phyloP scores from a whole-genome alignment of 2,888 invertebrate species.

The Globia sparganii region DNA sequence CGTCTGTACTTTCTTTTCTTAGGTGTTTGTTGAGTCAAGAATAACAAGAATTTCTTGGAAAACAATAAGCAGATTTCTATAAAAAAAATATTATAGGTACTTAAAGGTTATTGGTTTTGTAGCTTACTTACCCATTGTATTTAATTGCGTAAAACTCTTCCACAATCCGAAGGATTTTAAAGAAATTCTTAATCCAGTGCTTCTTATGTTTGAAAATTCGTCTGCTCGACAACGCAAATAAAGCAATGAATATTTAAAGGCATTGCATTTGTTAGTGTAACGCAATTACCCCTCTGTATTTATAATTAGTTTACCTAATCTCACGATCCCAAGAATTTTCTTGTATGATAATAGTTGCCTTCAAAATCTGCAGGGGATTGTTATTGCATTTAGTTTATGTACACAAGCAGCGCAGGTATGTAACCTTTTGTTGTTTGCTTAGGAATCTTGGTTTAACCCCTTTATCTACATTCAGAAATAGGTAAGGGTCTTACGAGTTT shows the following conservation, averaged over 20 bases:
- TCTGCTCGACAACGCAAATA: not conserved
- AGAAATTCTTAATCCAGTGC: not conserved
- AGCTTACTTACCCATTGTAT: not conserved
- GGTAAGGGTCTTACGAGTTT: constrained; percentile 19
- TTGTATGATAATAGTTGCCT: constrained; percentile 12
- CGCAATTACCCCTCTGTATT: not conserved
- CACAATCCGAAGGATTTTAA: not conserved
- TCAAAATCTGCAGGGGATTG: constrained; percentile 43
- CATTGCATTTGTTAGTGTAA: not conserved
- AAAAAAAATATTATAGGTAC: not conserved
- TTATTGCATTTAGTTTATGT: constrained; percentile 47
- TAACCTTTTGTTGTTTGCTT: constrained; percentile 49
- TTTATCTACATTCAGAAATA: constrained; percentile 45
- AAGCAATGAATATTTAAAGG: not conserved
- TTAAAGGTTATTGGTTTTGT: not conserved
- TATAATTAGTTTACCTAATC: constrained; percentile 5
- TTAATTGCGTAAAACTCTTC: not conserved
- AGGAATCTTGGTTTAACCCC: constrained; percentile 42
- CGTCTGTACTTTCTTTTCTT: too few relatives aligned
- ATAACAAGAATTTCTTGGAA: not conserved
- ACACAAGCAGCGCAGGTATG: constrained; percentile 16
- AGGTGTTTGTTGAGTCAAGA: not conserved
- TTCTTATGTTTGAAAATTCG: not conserved
- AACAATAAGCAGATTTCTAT: not conserved
- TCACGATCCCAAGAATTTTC: constrained; percentile 12